Evolutionary conservation across 2,113 vertebrate species (phyloP).

Genomic region (Tricholaema leucomelas): DNA sequence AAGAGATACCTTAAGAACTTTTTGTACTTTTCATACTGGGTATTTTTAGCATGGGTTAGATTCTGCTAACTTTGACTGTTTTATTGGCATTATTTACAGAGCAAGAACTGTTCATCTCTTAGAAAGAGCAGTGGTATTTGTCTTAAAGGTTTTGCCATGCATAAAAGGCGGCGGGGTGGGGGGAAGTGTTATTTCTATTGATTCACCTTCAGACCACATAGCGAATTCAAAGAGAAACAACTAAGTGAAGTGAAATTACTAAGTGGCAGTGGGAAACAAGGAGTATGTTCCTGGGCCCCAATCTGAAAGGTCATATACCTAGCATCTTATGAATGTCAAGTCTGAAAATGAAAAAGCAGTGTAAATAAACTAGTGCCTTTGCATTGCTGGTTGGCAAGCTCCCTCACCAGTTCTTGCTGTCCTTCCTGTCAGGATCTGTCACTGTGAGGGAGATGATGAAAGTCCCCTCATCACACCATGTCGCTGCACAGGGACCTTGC

Average conservation of each 20-base stretch:
- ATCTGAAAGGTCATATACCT: neutral
- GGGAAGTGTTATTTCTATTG: neutral
- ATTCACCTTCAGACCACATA: neutral
- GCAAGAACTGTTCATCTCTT: neutral
- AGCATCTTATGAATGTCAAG: neutral
- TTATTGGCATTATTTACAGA: neutral
- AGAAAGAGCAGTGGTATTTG: neutral
- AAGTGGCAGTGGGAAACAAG: neutral
- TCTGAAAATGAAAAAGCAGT: neutral
- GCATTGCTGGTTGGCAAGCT: neutral
- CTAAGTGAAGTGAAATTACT: neutral
- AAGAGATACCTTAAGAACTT: neutral
- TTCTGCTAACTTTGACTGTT: neutral
- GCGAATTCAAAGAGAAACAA: conserved; percentile 12
- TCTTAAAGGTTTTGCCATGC: neutral
- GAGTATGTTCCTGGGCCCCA: neutral
- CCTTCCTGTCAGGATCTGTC: conserved; percentile 89
- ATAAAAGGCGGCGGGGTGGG: no score
- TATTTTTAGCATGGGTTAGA: neutral
- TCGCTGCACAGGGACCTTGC: conserved; percentile 91
- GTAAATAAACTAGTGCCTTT: conserved; percentile 2
- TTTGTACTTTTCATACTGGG: neutral
- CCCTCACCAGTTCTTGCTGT: conserved; percentile 38
- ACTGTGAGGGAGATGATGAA: conserved; percentile 97
- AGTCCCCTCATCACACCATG: conserved; percentile 93